A percentile compares a stretch with the other conserved stretches of the same genome.
Conservation (phyloP, 2,888 invertebrate species). For the Phymatocera aterrima region DNA sequence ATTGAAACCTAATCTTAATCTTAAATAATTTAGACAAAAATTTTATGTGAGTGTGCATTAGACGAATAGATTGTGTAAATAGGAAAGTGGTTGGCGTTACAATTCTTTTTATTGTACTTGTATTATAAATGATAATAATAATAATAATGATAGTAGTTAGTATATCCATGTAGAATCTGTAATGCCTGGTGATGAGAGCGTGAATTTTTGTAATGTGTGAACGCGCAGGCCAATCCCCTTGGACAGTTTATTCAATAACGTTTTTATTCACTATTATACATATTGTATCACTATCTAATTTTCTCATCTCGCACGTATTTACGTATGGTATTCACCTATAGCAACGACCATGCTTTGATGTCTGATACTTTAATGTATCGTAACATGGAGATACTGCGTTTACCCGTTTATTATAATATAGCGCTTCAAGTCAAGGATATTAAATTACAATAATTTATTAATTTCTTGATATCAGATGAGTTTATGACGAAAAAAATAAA, state of each 20-base stretch:
- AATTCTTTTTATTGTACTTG: constrained; percentile 35
- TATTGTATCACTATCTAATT: no score
- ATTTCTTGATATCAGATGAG: no score
- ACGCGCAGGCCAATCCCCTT: constrained; percentile 20
- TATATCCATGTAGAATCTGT: neutral
- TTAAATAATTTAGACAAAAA: constrained; percentile 40
- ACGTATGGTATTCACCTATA: neutral
- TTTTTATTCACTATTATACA: constrained; percentile 11
- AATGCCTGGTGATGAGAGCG: neutral
- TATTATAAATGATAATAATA: neutral
- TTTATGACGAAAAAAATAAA: neutral
- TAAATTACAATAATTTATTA: neutral
- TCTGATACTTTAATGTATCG: constrained; percentile 21
- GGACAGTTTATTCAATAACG: constrained; percentile 12
- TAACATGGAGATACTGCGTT: neutral
- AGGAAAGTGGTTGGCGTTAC: constrained; percentile 25
- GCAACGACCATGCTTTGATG: constrained; percentile 17
- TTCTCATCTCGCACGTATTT: constrained; percentile 23
- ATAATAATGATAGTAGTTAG: neutral
- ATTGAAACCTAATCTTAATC: constrained; percentile 21
- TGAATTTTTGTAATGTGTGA: constrained; percentile 20
- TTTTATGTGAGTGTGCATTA: constrained; percentile 43
- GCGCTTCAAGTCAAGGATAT: neutral
- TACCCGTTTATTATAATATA: neutral
- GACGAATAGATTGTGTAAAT: constrained; percentile 40